A percentile compares a stretch with the other conserved stretches of the same genome.
These are phyloP conservation scores for Parazoanthus darwini DNA, from an alignment of 92 coral and sea anemone species.

Conservation along the genomic window DNA sequence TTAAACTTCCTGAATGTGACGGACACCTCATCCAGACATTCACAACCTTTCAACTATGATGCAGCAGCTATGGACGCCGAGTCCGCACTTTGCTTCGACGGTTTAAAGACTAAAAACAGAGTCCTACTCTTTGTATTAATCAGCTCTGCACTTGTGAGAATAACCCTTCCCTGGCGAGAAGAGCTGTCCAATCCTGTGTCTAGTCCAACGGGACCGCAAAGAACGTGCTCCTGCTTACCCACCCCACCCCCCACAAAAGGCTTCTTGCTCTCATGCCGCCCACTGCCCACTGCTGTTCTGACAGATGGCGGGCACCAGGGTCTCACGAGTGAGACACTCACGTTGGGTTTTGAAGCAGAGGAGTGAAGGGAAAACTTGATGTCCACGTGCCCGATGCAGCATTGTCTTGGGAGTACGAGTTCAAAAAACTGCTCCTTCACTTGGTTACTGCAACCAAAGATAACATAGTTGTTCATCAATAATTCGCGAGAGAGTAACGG, in stretches of 20 bases:
- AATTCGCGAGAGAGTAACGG: too few species aligned
- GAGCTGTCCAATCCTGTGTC: conserved; percentile 61
- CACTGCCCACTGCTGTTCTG: conserved; percentile 39
- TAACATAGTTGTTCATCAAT: not conserved
- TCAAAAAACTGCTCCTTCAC: conserved; percentile 89
- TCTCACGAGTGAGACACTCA: conserved; percentile 46
- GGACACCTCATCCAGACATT: conserved; percentile 82
- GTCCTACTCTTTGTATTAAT: conserved; percentile 81
- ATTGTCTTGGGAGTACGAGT: conserved; percentile 89
- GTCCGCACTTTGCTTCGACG: conserved; percentile 53
- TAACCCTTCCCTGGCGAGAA: conserved; percentile 76
- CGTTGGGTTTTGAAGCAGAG: conserved; percentile 52
- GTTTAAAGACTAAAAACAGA: conserved; percentile 75
- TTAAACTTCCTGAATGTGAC: conserved; percentile 89
- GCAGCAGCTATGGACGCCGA: conserved; percentile 48
- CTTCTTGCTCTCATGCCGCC: conserved; percentile 45
- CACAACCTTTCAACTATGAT: conserved; percentile 54
- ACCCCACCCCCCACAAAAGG: conserved; percentile 64
- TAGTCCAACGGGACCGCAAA: conserved; percentile 93
- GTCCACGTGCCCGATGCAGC: conserved; percentile 96
- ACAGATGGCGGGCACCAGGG: conserved; percentile 44
- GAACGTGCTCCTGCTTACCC: conserved; percentile 65
- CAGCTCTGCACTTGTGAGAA: conserved; percentile 85
- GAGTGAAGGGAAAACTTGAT: conserved; percentile 86
- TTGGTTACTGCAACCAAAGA: conserved; percentile 44